Percentiles rank a stretch among this genome's conserved stretches.
Conservation (phyloP, 2,113 vertebrate genomes). For the Ramphastos sulfuratus region DNA sequence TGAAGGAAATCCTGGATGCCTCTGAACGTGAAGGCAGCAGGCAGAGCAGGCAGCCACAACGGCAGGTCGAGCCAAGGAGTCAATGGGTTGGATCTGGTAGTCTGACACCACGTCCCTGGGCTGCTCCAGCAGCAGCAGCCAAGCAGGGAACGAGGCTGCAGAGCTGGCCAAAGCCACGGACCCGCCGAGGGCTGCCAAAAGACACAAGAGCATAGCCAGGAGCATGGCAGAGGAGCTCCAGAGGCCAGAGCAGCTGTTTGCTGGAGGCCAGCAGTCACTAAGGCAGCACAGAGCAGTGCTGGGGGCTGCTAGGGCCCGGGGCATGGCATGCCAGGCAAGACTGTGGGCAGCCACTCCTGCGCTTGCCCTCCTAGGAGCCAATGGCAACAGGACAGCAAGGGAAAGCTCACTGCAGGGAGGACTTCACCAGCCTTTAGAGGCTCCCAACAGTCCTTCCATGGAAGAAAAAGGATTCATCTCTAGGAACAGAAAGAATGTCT, state of each 20-base stretch:
- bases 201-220: neutral
- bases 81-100: neutral
- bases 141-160: neutral
- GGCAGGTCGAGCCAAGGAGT: neutral
- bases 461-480: neutral
- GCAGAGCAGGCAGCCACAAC: neutral
- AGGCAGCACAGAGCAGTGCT: rapidly evolving
- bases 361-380: rapidly evolving
- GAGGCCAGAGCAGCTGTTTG: neutral
- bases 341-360: rapidly evolving
- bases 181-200: neutral
- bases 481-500: neutral
- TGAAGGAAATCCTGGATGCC: conserved; percentile 48
- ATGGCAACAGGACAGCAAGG: neutral
- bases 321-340: rapidly evolving
- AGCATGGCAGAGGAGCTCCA: conserved; percentile 15
- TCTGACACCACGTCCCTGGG: neutral
- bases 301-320: rapidly evolving
- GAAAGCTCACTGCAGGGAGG: neutral
- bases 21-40: neutral
- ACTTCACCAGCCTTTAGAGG: neutral
- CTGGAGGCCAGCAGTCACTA: neutral
- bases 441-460: neutral
- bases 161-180: conserved; percentile 5
- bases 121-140: neutral